These are phyloP conservation scores for Pyrrhia umbra DNA, from an alignment of 2,888 invertebrate species.

Conservation along the genomic window DNA sequence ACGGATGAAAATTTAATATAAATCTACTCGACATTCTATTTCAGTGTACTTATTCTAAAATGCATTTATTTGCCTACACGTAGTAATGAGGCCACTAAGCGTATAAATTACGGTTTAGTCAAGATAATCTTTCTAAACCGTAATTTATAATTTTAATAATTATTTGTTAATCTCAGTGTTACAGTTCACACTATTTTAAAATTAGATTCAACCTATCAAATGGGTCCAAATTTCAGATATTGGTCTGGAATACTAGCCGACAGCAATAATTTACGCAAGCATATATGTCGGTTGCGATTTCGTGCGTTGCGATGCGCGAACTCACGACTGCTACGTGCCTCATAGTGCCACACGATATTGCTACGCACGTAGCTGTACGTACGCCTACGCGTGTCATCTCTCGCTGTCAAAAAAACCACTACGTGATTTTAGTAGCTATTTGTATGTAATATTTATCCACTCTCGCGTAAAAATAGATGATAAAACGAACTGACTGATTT, in stretches of 20 bases:
- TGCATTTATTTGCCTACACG: constrained; percentile 11
- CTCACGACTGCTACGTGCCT: not conserved
- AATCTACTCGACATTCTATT: constrained; percentile 19
- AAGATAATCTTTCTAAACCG: too few relatives aligned
- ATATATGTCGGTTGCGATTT: not conserved
- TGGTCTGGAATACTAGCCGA: too few relatives aligned
- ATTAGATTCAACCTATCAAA: not conserved
- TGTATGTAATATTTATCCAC: not conserved
- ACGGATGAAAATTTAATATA: constrained; percentile 32
- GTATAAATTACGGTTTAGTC: constrained; percentile 6
- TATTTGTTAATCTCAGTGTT: not conserved
- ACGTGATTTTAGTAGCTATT: not conserved
- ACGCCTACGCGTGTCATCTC: not conserved
- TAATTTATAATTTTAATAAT: too few relatives aligned
- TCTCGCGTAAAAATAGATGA: too few relatives aligned
- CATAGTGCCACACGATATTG: not conserved
- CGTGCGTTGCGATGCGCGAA: too few relatives aligned
- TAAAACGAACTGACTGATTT: too few relatives aligned
- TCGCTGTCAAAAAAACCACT: not conserved
- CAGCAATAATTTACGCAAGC: not conserved
- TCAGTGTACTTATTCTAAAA: not conserved
- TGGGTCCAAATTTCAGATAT: too few relatives aligned
- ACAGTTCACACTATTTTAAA: not conserved
- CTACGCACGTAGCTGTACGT: constrained; percentile 11
- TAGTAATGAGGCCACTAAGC: not conserved